Evolutionary conservation across 2,888 invertebrate species (phyloP).

Genomic region (Tridacna gigas): DNA sequence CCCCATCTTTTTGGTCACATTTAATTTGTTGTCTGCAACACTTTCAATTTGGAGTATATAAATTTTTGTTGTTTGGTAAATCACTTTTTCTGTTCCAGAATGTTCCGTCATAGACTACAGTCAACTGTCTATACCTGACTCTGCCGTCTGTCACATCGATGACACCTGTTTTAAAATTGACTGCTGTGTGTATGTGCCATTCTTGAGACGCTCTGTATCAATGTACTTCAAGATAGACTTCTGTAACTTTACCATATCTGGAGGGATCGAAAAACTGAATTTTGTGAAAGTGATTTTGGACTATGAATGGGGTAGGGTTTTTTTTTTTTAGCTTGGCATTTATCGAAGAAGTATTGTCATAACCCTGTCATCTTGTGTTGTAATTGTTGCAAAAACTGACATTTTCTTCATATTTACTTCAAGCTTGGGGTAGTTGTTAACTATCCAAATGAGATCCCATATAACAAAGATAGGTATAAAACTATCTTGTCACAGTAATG

Average conservation of each 20-base stretch:
- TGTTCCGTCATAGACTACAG: conserved; percentile 15
- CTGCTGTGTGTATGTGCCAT: conserved; percentile 55
- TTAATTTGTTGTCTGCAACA: too few species aligned
- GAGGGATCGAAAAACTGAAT: conserved; percentile 51
- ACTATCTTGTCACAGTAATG: too few species aligned
- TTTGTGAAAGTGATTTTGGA: conserved; percentile 46
- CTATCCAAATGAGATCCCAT: too few species aligned
- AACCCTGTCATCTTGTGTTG: too few species aligned
- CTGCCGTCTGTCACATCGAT: conserved; percentile 40
- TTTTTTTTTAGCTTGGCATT: background rate
- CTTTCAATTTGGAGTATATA: too few species aligned
- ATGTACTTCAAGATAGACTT: conserved; percentile 37
- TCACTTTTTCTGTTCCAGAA: background rate
- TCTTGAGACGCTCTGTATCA: conserved; percentile 25
- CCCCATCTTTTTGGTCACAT: too few species aligned
- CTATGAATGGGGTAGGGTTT: conserved; percentile 58
- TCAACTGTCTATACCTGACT: conserved; percentile 32
- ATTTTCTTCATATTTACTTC: too few species aligned
- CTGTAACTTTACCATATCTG: conserved; percentile 45
- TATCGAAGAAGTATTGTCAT: too few species aligned
- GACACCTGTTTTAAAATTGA: conserved; percentile 44
- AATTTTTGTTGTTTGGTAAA: too few species aligned
- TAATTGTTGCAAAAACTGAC: too few species aligned
- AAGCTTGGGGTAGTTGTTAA: too few species aligned
- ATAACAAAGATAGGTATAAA: too few species aligned